Evolutionary conservation across 2,113 vertebrate species (phyloP), one percentile per base, ranked within the genome.

Genomic region (Callochromis pleurospilus): DNA sequence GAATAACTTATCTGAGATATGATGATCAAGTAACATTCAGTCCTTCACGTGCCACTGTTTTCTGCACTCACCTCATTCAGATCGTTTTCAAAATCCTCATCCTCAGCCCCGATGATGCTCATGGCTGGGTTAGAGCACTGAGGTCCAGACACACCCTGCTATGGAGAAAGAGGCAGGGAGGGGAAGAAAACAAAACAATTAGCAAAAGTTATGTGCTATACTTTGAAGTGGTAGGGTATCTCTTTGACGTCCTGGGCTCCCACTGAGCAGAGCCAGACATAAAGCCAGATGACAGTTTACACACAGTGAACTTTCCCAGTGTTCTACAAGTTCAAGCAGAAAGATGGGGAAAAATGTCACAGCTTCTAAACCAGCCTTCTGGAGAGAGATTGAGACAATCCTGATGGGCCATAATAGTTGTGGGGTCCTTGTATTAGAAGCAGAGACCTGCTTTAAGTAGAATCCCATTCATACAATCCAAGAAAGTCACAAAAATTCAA

Each of bases 41-140:
- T 12, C 33, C 6, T 13, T 8, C 17, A 8, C 8, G 6, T n/a
- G 4, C 7, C 14, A 10, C 5, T 5, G 0, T 42, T 73, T 14
- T 13, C 6, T 84, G 38, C 10, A 90, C 97, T 97, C 92, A 98
- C 97, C 70, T 95, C 95, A 58, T 96, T 96, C 79, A 98, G 93
- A 81, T 98, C 98, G 6, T 97, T 98, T 92, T 98, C 98, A 88
- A 98, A 98, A 62, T 98, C 97, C 91, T 98, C 98, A 13, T 98
- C 98, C 92, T 98, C 98, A 1, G 98, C 98, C 73, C 98, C 98
- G 1, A 98, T 98, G 95, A 98, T 98, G 83, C 94, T 97, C 95
- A 96, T 90, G 31, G 96, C 94, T 87, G 90, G 79, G 91, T 93
- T 91, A 82, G 93, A 94, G 93, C 90, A 51, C 49, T 90, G 93